Conservation (phyloP, 2,888 invertebrate genomes). For the Eurytoma adleriae region DNA sequence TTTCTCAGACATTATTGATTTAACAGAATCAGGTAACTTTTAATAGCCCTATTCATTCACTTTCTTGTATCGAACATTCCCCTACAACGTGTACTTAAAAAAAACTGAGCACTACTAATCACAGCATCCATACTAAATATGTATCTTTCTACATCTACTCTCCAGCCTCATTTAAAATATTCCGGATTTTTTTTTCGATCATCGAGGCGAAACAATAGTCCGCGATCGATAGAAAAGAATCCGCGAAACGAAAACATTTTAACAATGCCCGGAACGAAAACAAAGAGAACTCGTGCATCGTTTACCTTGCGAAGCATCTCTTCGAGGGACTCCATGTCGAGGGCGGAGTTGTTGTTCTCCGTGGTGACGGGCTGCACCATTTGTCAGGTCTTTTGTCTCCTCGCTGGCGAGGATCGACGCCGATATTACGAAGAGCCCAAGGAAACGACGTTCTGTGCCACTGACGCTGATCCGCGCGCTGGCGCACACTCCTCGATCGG, state of each 20-base stretch:
- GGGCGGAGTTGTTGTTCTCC: conserved; percentile 80
- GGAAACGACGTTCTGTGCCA: neutral
- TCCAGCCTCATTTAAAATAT: neutral
- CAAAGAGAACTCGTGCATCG: neutral
- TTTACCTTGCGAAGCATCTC: conserved; percentile 87
- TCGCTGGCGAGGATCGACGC: conserved; percentile 44
- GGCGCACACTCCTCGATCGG: neutral
- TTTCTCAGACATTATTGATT: too few species aligned
- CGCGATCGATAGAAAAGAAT: neutral
- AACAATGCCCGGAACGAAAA: neutral
- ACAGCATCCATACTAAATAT: too few species aligned
- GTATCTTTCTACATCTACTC: neutral
- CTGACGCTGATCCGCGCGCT: neutral
- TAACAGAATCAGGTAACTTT: too few species aligned
- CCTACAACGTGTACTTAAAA: too few species aligned
- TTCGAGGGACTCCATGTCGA: conserved; percentile 87
- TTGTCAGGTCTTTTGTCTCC: conserved; percentile 65
- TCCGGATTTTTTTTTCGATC: too few species aligned
- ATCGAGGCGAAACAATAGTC: neutral
- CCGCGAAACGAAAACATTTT: neutral
- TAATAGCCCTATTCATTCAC: too few species aligned
- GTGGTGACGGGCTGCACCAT: conserved; percentile 74
- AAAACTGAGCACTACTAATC: too few species aligned
- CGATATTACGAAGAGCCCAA: neutral
- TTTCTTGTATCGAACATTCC: too few species aligned